Evolutionary conservation across 2,888 invertebrate species (phyloP), one percentile per base, ranked within the genome.

Genomic region (Noctua pronuba): DNA sequence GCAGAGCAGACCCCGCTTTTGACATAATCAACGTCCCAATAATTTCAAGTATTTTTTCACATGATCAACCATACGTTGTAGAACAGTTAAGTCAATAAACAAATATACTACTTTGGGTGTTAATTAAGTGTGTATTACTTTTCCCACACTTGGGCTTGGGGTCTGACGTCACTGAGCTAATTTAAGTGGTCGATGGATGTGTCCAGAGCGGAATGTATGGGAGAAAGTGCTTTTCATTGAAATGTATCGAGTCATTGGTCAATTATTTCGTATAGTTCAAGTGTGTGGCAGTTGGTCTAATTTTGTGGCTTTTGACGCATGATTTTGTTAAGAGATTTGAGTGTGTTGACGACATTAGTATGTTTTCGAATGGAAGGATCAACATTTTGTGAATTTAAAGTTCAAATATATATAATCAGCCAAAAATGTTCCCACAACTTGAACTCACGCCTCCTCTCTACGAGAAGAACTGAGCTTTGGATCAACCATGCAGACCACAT

Each of bases 61-160:
- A 82, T 74, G n/a, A 73, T 69, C 70, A 69, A 84, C n/a, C 62
- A 35, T 73, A 65, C 16, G 44, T 64, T 70, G 46, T 73, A 77
- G n/a, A 83, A 77, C 80, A 77, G 66, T 82, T 65, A 69, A 86
- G 82, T 86, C 87, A 88, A 92, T 93, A 91, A 92, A 92, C 89
- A 88, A 90, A 91, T 71, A 52, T 89, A 90, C 90, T 86, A 85
- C 88, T 89, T 90, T 73, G 88, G 90, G 92, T 91, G 93, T 91
- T 94, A 94, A 94, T 94, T 90, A 92, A 89, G 89, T 89, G 85
- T 73, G 74, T 79, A 85, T 89, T 85, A 86, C 89, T 83, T 91
- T 94, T 94, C 94, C 94, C 94, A 95, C 94, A 93, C 91, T 92
- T 90, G 85, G 86, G 80, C 79, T 77, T 62, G 65, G 82, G 78